Conservation (phyloP, 2,797 vertebrate species). For the Chaenodraco wilsoni region DNA sequence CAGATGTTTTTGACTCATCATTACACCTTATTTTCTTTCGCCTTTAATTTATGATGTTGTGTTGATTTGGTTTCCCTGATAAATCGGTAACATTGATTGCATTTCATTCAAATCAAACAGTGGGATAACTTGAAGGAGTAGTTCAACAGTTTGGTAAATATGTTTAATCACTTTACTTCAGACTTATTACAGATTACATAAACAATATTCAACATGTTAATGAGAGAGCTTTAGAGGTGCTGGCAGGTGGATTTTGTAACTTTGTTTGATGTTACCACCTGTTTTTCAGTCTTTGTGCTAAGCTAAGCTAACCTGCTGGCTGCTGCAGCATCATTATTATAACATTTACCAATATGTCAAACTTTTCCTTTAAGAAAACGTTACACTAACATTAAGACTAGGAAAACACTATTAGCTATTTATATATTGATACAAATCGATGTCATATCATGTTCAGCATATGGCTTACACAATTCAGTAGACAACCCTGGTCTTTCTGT, state of each 20-base stretch:
- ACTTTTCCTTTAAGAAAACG: not conserved
- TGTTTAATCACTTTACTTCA: not conserved
- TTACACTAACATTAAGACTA: not conserved
- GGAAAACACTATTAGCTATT: not conserved
- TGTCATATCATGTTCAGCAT: not conserved
- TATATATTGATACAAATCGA: not conserved
- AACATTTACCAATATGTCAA: conserved; percentile 2
- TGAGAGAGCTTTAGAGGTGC: not conserved
- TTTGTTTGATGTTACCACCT: not conserved
- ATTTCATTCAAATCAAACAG: not conserved
- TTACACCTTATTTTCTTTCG: not conserved
- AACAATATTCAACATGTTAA: not conserved
- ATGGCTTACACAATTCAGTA: conserved; percentile 2
- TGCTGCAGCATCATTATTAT: not conserved
- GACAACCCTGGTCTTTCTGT: not conserved
- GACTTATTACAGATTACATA: not conserved
- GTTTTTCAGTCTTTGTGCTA: conserved; percentile 14
- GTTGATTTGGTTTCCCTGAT: not conserved
- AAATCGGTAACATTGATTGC: not conserved
- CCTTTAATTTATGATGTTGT: not conserved
- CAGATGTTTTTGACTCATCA: not conserved
- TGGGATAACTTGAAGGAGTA: not conserved
- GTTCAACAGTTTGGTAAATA: not conserved
- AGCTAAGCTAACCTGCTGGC: conserved; percentile 2
- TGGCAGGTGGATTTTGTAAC: not conserved